phyloP scores from a whole-genome alignment of 2,888 invertebrate genomes.

The Limenitis camilla region DNA sequence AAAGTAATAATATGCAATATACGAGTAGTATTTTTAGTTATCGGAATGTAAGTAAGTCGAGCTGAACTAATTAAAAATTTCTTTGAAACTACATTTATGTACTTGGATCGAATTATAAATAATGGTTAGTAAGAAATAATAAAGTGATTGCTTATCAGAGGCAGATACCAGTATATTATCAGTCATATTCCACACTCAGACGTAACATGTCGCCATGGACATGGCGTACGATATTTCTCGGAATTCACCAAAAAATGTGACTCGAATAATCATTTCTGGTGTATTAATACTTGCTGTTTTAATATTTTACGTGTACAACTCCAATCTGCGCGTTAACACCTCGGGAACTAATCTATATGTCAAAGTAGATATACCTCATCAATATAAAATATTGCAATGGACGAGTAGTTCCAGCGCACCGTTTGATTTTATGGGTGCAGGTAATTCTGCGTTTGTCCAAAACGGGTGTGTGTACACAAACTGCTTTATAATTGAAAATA shows the following conservation, averaged over 20 bases:
- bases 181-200: no score
- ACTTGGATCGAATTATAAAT: no score
- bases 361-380: background rate
- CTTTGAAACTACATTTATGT: no score
- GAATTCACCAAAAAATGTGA: background rate
- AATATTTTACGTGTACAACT: slow-evolving; percentile 1
- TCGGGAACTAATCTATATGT: slow-evolving; percentile 6
- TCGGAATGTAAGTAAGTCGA: no score
- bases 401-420: slow-evolving; percentile 12
- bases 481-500: slow-evolving; percentile 24
- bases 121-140: no score
- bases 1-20: no score
- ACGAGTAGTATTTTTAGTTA: no score
- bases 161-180: no score
- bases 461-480: slow-evolving; percentile 22
- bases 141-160: no score
- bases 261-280: slow-evolving; percentile 1
- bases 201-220: background rate
- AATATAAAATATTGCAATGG: slow-evolving; percentile 19
- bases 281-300: background rate
- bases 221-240: background rate
- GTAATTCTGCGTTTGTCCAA: slow-evolving; percentile 16
- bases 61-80: no score
- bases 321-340: background rate
- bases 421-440: slow-evolving; percentile 16